Evolutionary conservation across 1,140 invertebrate genomes (phyloP), one percentile per base, ranked within the genome.

Genomic region (Bombus picipes): DNA sequence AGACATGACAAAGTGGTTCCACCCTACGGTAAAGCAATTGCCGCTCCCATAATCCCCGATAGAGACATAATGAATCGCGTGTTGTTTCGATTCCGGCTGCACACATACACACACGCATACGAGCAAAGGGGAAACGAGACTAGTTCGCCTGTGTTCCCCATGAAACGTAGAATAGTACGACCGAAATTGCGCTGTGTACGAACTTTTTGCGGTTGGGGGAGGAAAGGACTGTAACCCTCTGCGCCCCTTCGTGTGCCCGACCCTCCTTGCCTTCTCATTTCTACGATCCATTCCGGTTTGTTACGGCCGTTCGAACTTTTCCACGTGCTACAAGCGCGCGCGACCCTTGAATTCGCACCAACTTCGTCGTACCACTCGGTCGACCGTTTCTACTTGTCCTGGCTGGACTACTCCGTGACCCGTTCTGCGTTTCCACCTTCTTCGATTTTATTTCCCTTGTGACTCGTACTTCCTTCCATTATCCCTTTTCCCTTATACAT

Each of bases 331-430:
- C 41, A 41, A 85, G 57, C 68, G 8, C 25, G 41, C 47, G 43
- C 65, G 84, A 76, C 53, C 53, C 53, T 65, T 72, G 70, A 86
- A 87, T 89, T 88, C 87, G 73, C 73, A 43, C 66, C 66, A 89
- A 89, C 88, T 89, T 89, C 78, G 66, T 70, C 76, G 79, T 87
- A 65, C 65, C 71, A 43, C 59, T 57, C 47, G 47, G 28, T 59
- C 57, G 34, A 78, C 79, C 77, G 59, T 83, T 83, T 87, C 70
- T 74, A 72, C 59, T 75, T 68, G 28, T 32, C 25, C 47, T 28
- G 13, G 0, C n/a, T 47, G 66, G 43, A 47, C 77, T 83, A 83
- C 43, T 62, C 66, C 13, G 28, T 28, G 28, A 65, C 22, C n/a
- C 80, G 57, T 71, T 28, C 32, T n/a, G 28, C 73, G 66, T 85